phyloP scores from a whole-genome alignment of 2,888 invertebrate species.

The Peribatodes rhomboidaria region DNA sequence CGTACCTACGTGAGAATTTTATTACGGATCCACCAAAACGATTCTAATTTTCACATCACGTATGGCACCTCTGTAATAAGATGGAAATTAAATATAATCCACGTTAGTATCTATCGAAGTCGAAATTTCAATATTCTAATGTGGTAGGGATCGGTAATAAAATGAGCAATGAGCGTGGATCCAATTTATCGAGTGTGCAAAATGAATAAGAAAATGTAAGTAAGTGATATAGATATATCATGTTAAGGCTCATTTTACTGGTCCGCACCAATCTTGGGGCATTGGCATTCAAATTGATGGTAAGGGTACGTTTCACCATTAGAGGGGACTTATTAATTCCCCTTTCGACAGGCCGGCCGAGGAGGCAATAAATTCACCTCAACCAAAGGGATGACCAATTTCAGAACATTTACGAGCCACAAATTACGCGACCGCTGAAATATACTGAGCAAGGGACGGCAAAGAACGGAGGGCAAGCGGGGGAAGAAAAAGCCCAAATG shows the following conservation, averaged over 20 bases:
- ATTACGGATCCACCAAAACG: neutral
- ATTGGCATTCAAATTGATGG: constrained; percentile 86
- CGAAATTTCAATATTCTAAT: constrained; percentile 51
- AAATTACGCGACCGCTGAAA: constrained; percentile 86
- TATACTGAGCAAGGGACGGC: constrained; percentile 80
- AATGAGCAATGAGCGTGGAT: constrained; percentile 67
- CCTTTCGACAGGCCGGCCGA: constrained; percentile 86
- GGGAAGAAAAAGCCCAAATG: constrained; percentile 83
- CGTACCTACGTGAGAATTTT: neutral
- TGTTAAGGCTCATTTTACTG: constrained; percentile 76
- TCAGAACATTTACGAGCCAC: constrained; percentile 87
- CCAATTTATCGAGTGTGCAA: constrained; percentile 73
- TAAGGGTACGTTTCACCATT: constrained; percentile 86
- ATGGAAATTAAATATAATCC: constrained; percentile 43
- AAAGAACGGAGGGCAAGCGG: constrained; percentile 70
- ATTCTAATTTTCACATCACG: constrained; percentile 1
- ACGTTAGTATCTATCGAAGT: constrained; percentile 46
- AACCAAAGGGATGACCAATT: constrained; percentile 87
- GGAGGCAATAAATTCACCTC: constrained; percentile 86
- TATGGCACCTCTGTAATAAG: constrained; percentile 26
- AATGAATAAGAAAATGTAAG: constrained; percentile 77
- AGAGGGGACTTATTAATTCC: constrained; percentile 86
- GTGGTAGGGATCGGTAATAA: constrained; percentile 60
- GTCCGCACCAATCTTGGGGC: constrained; percentile 80
- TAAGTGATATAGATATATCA: constrained; percentile 75